phyloP scores from a whole-genome alignment of 2,113 vertebrate genomes.

The Catharus bicknelli region DNA sequence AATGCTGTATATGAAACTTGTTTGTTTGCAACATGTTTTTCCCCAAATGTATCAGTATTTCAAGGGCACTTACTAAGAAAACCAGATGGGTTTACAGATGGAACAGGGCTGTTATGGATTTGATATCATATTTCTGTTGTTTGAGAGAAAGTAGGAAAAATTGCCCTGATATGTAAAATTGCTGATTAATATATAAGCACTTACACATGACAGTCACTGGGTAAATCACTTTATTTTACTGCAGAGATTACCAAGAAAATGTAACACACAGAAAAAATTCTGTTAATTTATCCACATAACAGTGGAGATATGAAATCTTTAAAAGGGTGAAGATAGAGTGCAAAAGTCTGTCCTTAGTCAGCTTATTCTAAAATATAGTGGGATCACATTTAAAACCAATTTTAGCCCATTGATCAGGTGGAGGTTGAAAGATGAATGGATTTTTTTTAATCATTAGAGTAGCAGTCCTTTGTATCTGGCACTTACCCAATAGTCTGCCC shows the following conservation, averaged over 20 bases:
- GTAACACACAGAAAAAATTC: neutral
- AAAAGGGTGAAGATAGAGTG: neutral
- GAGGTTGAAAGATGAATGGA: neutral
- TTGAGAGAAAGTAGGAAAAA: slow-evolving; percentile 1
- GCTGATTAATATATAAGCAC: neutral
- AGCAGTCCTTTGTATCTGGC: neutral
- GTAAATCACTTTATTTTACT: neutral
- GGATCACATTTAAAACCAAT: neutral
- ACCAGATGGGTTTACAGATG: slow-evolving; percentile 20
- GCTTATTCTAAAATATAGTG: neutral
- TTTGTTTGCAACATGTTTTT: neutral
- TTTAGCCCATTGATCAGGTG: neutral
- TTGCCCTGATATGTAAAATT: neutral
- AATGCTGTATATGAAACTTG: neutral
- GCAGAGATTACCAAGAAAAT: neutral
- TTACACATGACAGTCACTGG: neutral
- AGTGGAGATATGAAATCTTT: neutral
- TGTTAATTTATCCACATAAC: neutral
- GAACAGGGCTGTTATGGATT: neutral
- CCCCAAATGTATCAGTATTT: neutral
- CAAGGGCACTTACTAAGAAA: neutral
- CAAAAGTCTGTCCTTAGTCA: neutral
- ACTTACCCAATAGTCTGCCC: neutral
- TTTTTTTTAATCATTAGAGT: neutral
- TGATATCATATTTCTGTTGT: neutral